These are phyloP conservation scores for Meda fulgida DNA, from an alignment of 2,797 vertebrate species.

Conservation along the genomic window DNA sequence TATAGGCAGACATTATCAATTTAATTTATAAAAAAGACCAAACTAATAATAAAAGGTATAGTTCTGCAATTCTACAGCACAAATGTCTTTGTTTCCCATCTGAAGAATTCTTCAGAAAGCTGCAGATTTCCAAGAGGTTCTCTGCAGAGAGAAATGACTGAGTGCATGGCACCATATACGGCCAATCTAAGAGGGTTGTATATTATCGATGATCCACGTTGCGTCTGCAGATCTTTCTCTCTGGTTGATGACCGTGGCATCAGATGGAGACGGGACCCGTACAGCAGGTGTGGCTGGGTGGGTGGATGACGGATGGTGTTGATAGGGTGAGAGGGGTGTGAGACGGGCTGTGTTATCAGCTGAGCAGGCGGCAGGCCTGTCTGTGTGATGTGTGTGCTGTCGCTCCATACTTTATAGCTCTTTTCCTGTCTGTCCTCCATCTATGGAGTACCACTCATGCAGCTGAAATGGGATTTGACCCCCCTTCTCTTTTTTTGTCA, in stretches of 20 bases:
- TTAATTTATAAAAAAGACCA: no score
- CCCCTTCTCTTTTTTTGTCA: background rate
- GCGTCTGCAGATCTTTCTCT: constrained; percentile 13
- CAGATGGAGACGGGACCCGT: constrained; percentile 48
- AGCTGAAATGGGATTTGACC: constrained; percentile 63
- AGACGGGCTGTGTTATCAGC: constrained; percentile 79
- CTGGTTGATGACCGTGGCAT: constrained; percentile 36
- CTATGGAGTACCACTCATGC: constrained; percentile 68
- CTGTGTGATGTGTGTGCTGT: constrained; percentile 83
- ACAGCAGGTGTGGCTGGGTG: constrained; percentile 45
- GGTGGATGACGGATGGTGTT: constrained; percentile 84
- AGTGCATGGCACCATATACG: background rate
- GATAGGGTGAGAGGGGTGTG: constrained; percentile 74
- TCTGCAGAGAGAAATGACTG: constrained; percentile 6
- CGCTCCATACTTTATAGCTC: constrained; percentile 82
- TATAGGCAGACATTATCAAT: no score
- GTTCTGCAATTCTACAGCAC: no score
- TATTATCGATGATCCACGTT: constrained; percentile 7
- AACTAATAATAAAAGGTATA: no score
- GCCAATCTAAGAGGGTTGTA: constrained; percentile 2
- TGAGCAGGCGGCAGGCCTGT: constrained; percentile 81
- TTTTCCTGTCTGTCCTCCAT: constrained; percentile 77
- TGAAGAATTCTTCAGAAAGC: background rate
- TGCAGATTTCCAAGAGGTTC: background rate
- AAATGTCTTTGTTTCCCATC: background rate